These are phyloP conservation scores for Trichechus manatus DNA, from an alignment of 2,113 vertebrate species.

Conservation along the genomic window DNA sequence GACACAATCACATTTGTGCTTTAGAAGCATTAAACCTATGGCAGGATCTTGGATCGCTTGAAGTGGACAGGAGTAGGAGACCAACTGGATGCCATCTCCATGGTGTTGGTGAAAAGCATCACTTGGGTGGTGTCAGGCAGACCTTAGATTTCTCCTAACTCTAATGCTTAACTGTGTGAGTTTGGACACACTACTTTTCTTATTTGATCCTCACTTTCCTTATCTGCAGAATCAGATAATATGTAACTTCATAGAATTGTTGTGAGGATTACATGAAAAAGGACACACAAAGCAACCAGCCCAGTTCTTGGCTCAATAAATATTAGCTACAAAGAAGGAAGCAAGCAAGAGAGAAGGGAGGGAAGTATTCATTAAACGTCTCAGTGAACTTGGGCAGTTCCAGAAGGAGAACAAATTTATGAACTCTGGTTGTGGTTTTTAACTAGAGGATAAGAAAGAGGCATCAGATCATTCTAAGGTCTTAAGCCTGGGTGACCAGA, in stretches of 20 bases:
- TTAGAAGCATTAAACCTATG: neutral
- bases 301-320: slow-evolving; percentile 10
- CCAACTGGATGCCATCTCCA: neutral
- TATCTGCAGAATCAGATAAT: neutral
- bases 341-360: neutral
- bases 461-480: neutral
- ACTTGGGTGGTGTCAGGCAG: neutral
- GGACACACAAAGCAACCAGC: neutral
- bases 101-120: neutral
- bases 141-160: neutral
- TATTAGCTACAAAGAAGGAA: neutral
- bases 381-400: neutral
- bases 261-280: slow-evolving; percentile 19
- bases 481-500: neutral
- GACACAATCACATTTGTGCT: neutral
- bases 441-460: neutral
- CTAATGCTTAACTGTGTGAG: neutral
- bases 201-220: neutral
- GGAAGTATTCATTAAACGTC: neutral
- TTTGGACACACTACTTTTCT: neutral
- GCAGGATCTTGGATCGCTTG: neutral
- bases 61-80: neutral
- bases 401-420: neutral
- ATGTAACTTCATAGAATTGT: neutral
- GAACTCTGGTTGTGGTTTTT: neutral